Evolutionary conservation across 2,113 vertebrate species (phyloP).

Genomic region (Halichoerus grypus): DNA sequence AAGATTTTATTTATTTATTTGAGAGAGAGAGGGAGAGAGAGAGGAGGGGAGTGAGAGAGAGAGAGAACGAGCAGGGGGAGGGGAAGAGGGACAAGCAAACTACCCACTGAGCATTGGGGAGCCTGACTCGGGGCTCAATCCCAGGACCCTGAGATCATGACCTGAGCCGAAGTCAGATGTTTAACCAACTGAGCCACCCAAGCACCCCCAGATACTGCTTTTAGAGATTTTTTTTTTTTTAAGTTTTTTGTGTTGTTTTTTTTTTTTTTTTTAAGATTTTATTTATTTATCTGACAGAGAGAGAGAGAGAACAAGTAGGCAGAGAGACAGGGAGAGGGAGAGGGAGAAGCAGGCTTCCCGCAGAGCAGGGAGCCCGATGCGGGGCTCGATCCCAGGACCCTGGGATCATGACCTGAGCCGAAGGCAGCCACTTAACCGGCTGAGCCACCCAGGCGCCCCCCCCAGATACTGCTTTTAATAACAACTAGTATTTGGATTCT

Average conservation of each 20-base stretch:
- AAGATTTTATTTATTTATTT: not conserved
- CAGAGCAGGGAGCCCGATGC: not conserved
- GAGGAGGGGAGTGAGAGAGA: too few species aligned
- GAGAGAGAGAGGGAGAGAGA: too few species aligned
- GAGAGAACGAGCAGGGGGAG: not conserved
- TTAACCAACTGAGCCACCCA: not conserved
- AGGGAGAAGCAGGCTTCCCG: too few species aligned
- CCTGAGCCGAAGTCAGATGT: not conserved
- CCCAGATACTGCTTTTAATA: slow-evolving; percentile 25
- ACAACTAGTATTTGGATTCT: not conserved
- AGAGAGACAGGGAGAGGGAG: too few species aligned
- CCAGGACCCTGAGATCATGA: not conserved
- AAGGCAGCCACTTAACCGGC: not conserved
- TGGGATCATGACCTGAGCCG: not conserved
- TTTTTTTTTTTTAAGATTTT: too few species aligned
- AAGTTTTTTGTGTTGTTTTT: too few species aligned
- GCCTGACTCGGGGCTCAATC: not conserved
- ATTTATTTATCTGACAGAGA: too few species aligned
- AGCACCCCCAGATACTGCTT: not conserved
- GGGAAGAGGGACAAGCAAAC: not conserved
- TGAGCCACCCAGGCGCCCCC: not conserved
- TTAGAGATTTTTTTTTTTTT: too few species aligned
- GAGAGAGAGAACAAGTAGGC: too few species aligned
- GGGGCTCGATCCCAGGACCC: not conserved
- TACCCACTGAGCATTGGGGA: not conserved